Evolutionary conservation across 2,888 invertebrate genomes (phyloP).

Genomic region (Autographa pulchrina): DNA sequence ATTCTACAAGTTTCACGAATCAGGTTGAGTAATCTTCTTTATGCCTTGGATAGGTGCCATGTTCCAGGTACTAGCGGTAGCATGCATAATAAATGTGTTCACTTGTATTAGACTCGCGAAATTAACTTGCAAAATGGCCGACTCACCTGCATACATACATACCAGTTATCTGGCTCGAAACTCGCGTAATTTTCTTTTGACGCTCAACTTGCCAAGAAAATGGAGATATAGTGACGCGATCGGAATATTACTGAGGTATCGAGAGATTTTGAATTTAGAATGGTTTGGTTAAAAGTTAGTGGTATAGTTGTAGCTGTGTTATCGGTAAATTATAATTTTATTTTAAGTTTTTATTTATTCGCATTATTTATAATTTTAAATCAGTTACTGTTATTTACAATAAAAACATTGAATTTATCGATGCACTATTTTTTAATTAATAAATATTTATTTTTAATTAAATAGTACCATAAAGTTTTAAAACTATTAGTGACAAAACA

Average conservation of each 20-base stretch:
- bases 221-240: constrained; percentile 13
- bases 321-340: neutral
- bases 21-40: neutral
- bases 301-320: neutral
- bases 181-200: constrained; percentile 35
- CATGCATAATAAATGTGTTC: constrained; percentile 51
- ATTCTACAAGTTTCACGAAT: neutral
- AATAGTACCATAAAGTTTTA: no score
- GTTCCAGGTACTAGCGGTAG: constrained; percentile 13
- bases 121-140: constrained; percentile 57
- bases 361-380: no score
- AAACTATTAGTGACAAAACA: no score
- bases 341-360: no score
- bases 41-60: neutral
- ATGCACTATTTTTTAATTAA: no score
- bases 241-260: constrained; percentile 21
- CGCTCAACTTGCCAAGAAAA: constrained; percentile 32
- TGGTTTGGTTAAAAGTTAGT: neutral
- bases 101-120: constrained; percentile 43
- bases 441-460: no score
- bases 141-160: constrained; percentile 47
- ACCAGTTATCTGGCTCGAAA: constrained; percentile 30
- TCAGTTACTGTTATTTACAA: no score
- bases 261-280: neutral
- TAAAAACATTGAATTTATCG: no score